These are phyloP conservation scores for Zosterops borbonicus DNA, from an alignment of 2,113 vertebrate genomes.

Conservation along the genomic window DNA sequence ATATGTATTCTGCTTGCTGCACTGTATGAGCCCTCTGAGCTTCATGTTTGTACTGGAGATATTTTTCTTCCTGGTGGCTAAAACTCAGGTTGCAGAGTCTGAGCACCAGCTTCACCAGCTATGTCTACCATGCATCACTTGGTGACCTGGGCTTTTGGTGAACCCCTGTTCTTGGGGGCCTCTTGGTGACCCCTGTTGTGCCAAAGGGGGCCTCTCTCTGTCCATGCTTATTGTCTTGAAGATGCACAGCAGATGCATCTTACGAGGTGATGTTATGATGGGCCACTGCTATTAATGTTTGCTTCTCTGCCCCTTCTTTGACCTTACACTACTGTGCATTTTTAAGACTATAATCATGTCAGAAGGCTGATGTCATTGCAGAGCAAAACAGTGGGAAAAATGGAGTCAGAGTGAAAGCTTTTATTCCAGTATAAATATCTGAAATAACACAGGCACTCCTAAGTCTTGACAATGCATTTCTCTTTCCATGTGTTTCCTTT, in stretches of 20 bases:
- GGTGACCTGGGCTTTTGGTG: not conserved
- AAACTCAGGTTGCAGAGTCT: not conserved
- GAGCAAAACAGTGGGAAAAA: constrained; percentile 13
- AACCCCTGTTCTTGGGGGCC: no score
- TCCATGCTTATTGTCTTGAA: not conserved
- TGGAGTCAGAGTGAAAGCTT: not conserved
- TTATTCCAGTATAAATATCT: constrained; percentile 44
- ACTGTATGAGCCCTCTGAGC: not conserved
- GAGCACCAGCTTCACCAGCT: not conserved
- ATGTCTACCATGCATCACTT: not conserved
- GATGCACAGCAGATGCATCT: not conserved
- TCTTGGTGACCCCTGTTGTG: not conserved
- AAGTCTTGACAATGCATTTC: not conserved
- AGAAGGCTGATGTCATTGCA: not conserved
- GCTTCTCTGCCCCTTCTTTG: not conserved
- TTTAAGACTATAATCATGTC: not conserved
- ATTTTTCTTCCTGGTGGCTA: not conserved
- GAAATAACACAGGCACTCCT: not conserved
- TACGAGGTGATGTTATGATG: not conserved
- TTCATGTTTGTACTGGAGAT: not conserved
- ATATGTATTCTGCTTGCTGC: not conserved
- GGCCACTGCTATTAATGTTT: not conserved
- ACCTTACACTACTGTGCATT: not conserved
- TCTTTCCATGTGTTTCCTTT: constrained; percentile 9
- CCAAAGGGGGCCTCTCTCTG: not conserved